These are phyloP conservation scores for Platysteira castanea DNA, from an alignment of 2,113 vertebrate species.

Conservation along the genomic window DNA sequence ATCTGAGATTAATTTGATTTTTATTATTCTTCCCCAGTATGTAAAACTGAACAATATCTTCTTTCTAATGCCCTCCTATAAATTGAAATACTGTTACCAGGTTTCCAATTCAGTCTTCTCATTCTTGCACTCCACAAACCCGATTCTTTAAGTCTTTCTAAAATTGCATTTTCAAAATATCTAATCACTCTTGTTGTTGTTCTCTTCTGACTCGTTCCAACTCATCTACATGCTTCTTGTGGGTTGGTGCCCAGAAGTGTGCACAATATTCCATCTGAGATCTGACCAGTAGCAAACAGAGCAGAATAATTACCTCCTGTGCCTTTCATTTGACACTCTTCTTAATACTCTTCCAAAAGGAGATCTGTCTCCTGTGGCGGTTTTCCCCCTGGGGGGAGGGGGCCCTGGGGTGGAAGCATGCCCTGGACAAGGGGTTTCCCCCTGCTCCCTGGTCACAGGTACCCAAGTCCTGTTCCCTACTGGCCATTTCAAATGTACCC, in stretches of 20 bases:
- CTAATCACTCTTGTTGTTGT: conserved; percentile 32
- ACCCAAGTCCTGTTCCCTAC: no score
- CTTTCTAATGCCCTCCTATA: neutral
- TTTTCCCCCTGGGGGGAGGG: no score
- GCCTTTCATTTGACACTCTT: conserved; percentile 22
- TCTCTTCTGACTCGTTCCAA: conserved; percentile 31
- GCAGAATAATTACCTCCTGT: conserved; percentile 48
- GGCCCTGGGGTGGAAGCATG: no score
- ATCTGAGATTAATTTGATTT: conserved; percentile 15
- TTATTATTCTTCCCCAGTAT: conserved; percentile 5
- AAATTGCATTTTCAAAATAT: conserved; percentile 41
- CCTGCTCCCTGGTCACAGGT: no score
- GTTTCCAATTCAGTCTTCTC: conserved; percentile 23
- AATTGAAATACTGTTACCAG: neutral
- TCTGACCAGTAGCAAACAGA: conserved; percentile 51
- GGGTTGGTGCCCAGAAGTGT: conserved; percentile 28
- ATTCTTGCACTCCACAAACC: neutral
- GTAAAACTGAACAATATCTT: conserved; percentile 11
- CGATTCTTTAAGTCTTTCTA: conserved; percentile 9
- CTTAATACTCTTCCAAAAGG: neutral
- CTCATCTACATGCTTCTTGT: conserved; percentile 34
- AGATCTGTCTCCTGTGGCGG: neutral
- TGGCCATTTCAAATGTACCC: no score
- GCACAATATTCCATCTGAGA: conserved; percentile 45
- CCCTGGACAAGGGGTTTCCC: no score